Evolutionary conservation across 30 jellyfish, hydroid and myxozoan species (phyloP).

Genomic region (Pseudorhiza aurosa): DNA sequence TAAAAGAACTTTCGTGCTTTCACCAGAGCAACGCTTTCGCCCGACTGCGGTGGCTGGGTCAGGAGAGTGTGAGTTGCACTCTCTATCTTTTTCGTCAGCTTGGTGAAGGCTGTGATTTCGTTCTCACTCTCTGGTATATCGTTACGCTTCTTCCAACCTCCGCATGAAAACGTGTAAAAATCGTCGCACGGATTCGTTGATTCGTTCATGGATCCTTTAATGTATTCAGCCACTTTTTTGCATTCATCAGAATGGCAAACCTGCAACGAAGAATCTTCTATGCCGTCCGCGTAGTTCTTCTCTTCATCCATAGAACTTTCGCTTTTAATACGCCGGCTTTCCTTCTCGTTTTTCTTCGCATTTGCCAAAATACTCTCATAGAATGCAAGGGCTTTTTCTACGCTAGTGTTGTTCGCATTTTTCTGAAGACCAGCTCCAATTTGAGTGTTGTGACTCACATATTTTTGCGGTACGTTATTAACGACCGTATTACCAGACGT

Average conservation of each 20-base stretch:
- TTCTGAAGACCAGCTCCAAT: conserved; percentile 18
- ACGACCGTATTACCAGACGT: background rate
- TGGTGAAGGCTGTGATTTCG: conserved; percentile 93
- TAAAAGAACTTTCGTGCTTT: conserved; percentile 82
- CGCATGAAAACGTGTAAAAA: conserved; percentile 91
- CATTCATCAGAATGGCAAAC: conserved; percentile 80
- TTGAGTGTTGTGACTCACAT: background rate
- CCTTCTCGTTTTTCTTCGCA: conserved; percentile 46
- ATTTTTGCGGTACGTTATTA: background rate
- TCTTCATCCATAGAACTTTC: conserved; percentile 1
- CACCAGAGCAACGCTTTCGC: conserved; percentile 87
- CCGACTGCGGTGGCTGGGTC: conserved; percentile 70
- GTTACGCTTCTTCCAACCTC: conserved; percentile 89
- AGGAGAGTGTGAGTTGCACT: conserved; percentile 75
- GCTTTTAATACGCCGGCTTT: conserved; percentile 11
- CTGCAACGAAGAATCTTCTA: background rate
- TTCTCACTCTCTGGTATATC: conserved; percentile 91
- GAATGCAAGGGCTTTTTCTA: conserved; percentile 52
- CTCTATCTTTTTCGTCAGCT: conserved; percentile 85
- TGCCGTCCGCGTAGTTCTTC: conserved; percentile 36
- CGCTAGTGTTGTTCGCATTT: background rate
- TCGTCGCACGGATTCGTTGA: conserved; percentile 90
- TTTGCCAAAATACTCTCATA: conserved; percentile 51
- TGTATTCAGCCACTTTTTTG: conserved; percentile 65
- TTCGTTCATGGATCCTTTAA: conserved; percentile 70